phyloP scores from a whole-genome alignment of 2,113 vertebrate species.

The Pseudorhombus dupliciocellatus region DNA sequence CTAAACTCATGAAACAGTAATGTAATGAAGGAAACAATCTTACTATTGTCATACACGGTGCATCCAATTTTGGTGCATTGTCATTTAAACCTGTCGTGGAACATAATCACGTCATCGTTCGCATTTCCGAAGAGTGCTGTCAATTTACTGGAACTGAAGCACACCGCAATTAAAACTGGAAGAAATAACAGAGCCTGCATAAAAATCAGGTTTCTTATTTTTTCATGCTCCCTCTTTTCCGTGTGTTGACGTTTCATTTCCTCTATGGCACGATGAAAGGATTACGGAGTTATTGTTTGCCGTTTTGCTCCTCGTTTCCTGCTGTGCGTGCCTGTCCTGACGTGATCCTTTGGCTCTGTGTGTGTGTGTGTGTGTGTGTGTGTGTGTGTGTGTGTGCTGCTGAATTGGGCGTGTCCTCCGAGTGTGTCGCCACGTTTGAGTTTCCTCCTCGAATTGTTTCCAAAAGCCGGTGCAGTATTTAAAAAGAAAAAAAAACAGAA shows the following conservation, averaged over 20 bases:
- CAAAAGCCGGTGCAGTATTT: no score
- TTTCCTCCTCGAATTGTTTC: no score
- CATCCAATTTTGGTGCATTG: conserved; percentile 1
- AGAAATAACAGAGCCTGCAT: neutral
- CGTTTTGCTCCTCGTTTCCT: no score
- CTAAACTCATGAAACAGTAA: conserved; percentile 8
- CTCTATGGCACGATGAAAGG: neutral
- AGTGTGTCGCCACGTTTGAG: no score
- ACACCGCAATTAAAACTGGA: neutral
- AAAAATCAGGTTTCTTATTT: neutral
- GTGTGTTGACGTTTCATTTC: neutral
- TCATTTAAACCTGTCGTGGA: neutral
- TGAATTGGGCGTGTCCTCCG: no score
- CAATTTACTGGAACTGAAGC: neutral
- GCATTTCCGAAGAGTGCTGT: neutral
- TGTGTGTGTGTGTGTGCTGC: neutral
- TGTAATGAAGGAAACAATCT: neutral
- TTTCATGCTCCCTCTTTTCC: neutral
- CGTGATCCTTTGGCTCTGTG: neutral
- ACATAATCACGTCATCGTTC: conserved; percentile 5
- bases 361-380: no score
- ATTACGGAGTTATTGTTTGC: neutral
- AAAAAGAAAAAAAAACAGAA: no score
- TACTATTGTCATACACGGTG: conserved; percentile 1
- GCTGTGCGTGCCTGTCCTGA: no score